A percentile compares a stretch with the other conserved stretches of the same genome.
Evolutionary conservation across 2,113 vertebrate species (phyloP).

Genomic region (Calidris pugnax): DNA sequence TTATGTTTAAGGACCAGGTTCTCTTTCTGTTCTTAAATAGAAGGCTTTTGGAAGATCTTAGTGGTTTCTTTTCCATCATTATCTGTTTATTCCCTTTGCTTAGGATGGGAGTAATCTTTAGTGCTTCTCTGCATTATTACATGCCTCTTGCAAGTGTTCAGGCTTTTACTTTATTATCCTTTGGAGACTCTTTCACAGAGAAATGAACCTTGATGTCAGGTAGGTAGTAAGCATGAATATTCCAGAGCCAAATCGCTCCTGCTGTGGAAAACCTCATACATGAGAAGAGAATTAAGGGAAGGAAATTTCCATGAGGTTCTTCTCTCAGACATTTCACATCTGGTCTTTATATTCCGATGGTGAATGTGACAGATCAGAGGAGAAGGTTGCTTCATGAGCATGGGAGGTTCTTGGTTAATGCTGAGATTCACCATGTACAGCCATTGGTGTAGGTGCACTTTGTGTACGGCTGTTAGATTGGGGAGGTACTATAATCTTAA

Average conservation of each 20-base stretch:
- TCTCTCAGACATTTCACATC: neutral
- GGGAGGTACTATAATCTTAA: neutral
- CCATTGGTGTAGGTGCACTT: neutral
- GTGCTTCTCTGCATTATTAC: neutral
- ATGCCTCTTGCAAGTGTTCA: slow-evolving; percentile 20
- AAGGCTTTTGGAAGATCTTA: neutral
- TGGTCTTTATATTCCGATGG: neutral
- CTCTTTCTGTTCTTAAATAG: neutral
- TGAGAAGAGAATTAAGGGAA: neutral
- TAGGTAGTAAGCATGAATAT: slow-evolving; percentile 44
- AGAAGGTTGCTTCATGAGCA: neutral
- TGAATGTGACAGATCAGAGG: neutral
- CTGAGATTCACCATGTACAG: accelerated
- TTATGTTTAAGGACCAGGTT: neutral
- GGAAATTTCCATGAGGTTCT: neutral
- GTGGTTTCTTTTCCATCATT: neutral
- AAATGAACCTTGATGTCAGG: slow-evolving; percentile 55
- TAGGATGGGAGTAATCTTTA: neutral
- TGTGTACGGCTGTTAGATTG: neutral
- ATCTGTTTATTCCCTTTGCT: neutral
- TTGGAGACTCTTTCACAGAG: slow-evolving; percentile 36
- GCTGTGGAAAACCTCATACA: neutral
- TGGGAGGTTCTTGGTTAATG: neutral
- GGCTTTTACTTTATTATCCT: slow-evolving; percentile 47
- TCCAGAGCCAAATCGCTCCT: slow-evolving; percentile 3